Evolutionary conservation across 1,140 invertebrate species (phyloP).

Genomic region (Hyles euphorbiae): DNA sequence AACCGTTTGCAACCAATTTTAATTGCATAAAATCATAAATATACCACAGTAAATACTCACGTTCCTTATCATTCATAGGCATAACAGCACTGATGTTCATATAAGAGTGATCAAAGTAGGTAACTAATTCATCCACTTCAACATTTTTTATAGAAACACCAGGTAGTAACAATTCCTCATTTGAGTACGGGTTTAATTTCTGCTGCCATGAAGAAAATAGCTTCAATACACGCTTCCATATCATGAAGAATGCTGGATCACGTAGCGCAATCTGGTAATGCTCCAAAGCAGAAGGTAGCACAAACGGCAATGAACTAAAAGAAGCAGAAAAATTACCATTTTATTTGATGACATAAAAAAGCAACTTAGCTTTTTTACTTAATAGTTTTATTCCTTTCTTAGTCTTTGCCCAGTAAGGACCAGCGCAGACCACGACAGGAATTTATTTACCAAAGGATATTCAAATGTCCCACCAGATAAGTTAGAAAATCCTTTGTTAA

Average conservation of each 20-base stretch:
- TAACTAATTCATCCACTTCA: constrained; percentile 77
- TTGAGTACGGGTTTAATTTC: constrained; percentile 69
- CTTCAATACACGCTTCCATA: constrained; percentile 79
- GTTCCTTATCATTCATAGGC: constrained; percentile 44
- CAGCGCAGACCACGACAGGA: too few species aligned
- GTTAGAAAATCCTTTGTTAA: too few species aligned
- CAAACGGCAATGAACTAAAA: constrained; percentile 38
- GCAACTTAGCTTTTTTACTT: too few species aligned
- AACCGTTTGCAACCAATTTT: too few species aligned
- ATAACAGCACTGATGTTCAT: constrained; percentile 75
- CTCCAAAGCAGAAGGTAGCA: constrained; percentile 74
- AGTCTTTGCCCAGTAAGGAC: too few species aligned
- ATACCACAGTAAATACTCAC: constrained; percentile 31
- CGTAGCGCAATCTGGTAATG: constrained; percentile 77
- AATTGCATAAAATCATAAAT: too few species aligned
- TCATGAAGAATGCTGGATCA: constrained; percentile 81
- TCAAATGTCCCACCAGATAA: too few species aligned
- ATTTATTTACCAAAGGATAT: too few species aligned
- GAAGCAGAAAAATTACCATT: constrained; percentile 1
- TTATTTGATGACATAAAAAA: neutral
- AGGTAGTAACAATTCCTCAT: constrained; percentile 77
- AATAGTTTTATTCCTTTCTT: too few species aligned
- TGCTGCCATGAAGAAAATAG: constrained; percentile 76
- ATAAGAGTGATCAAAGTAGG: constrained; percentile 77
- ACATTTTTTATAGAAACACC: constrained; percentile 80